Evolutionary conservation across 2,797 vertebrate genomes (phyloP).

Genomic region (Lepilemur septentrionalis): DNA sequence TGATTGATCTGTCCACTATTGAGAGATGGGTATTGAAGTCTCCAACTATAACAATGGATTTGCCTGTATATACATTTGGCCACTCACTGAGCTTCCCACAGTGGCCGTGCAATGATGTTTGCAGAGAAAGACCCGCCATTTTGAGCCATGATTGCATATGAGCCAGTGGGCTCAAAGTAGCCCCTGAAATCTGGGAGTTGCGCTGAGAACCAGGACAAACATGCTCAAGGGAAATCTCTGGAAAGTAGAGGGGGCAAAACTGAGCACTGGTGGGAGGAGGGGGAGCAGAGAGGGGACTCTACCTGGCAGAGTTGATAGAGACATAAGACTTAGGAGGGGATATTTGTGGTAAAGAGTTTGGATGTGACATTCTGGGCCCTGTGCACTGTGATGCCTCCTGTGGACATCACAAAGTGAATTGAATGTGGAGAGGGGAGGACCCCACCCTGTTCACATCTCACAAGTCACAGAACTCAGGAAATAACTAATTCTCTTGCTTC

Average conservation of each 20-base stretch:
- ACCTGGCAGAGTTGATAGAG: not conserved
- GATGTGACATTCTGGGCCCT: too few species aligned
- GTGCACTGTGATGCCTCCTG: not conserved
- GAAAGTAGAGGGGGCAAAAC: not conserved
- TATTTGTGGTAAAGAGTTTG: not conserved
- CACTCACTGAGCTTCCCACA: not conserved
- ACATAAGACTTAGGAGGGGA: not conserved
- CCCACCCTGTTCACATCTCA: not conserved
- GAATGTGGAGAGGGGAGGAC: not conserved
- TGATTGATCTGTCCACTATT: not conserved
- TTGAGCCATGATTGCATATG: not conserved
- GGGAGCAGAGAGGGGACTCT: too few species aligned
- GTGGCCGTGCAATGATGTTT: too few species aligned
- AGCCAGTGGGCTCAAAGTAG: not conserved
- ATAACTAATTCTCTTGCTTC: not conserved
- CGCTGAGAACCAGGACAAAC: not conserved
- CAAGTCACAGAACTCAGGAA: not conserved
- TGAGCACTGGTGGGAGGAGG: not conserved
- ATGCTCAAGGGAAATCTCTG: not conserved
- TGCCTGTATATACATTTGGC: not conserved
- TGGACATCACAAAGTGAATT: not conserved
- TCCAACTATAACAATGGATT: not conserved
- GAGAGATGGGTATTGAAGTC: not conserved
- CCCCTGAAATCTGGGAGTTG: not conserved
- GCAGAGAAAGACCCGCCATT: not conserved